Evolutionary conservation across 2,888 invertebrate genomes (phyloP).

Genomic region (Metopia argyrocephala): DNA sequence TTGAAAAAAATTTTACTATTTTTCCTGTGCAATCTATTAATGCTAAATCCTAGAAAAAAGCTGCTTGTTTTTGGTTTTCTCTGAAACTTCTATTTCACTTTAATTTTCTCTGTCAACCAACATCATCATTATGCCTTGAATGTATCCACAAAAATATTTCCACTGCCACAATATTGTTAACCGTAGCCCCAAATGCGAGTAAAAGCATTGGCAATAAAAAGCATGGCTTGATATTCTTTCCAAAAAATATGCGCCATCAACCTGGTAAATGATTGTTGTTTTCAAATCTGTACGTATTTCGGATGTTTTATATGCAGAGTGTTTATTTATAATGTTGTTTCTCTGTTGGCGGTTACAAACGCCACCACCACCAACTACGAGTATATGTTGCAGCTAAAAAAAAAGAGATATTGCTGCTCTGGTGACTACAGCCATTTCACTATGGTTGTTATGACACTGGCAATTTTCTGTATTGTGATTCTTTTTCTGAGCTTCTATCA

Average conservation of each 20-base stretch:
- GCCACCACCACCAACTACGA: too few relatives aligned
- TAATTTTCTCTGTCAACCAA: too few relatives aligned
- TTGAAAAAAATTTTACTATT: too few relatives aligned
- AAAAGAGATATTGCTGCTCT: neutral
- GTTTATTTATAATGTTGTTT: slow-evolving; percentile 8
- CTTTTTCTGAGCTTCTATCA: slow-evolving; percentile 63
- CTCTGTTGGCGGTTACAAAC: too few relatives aligned
- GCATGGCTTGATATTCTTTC: too few relatives aligned
- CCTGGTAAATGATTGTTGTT: slow-evolving; percentile 35
- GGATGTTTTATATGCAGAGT: slow-evolving; percentile 67
- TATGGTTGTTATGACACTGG: neutral
- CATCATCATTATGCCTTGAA: too few relatives aligned
- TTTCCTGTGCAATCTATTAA: neutral
- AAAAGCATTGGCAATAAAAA: too few relatives aligned
- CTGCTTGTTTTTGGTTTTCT: slow-evolving; percentile 43
- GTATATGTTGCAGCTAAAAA: too few relatives aligned
- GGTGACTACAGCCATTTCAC: neutral
- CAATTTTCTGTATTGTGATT: neutral
- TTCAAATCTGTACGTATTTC: slow-evolving; percentile 29
- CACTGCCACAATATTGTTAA: too few relatives aligned
- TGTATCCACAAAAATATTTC: too few relatives aligned
- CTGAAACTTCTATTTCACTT: neutral
- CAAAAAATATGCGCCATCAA: neutral
- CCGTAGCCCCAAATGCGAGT: too few relatives aligned
- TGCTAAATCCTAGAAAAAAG: slow-evolving; percentile 34